These are phyloP conservation scores for Drosophila funebris DNA, from an alignment of 1,140 invertebrate species.

Conservation along the genomic window DNA sequence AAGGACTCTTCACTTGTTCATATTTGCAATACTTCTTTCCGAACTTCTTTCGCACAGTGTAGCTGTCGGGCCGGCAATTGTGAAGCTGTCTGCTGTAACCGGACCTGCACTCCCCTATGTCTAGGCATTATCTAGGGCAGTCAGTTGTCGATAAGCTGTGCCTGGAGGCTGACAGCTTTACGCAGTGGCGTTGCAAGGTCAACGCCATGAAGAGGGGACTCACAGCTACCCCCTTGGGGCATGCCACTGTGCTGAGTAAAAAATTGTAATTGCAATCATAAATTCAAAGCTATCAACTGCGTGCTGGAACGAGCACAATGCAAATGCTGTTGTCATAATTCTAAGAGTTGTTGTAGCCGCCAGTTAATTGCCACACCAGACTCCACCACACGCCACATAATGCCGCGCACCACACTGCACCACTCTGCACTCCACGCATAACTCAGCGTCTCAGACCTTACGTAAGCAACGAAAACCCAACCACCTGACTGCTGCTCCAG, in stretches of 20 bases:
- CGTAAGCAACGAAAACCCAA: slow-evolving; percentile 32
- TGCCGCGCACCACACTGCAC: background rate
- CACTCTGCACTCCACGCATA: slow-evolving; percentile 27
- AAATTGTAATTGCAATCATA: slow-evolving; percentile 31
- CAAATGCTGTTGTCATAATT: slow-evolving; percentile 40
- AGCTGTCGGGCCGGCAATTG: background rate
- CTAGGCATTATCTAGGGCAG: slow-evolving; percentile 37
- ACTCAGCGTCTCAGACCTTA: slow-evolving; percentile 30
- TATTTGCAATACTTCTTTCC: too few relatives aligned
- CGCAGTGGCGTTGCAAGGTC: slow-evolving; percentile 43
- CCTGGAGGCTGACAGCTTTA: slow-evolving; percentile 3
- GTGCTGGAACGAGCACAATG: slow-evolving; percentile 28
- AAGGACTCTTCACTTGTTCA: too few relatives aligned
- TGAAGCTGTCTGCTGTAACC: slow-evolving; percentile 24
- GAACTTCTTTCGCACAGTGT: slow-evolving; percentile 10
- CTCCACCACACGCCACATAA: background rate
- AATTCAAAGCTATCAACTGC: slow-evolving; percentile 44
- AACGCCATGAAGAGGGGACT: background rate
- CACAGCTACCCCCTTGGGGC: background rate
- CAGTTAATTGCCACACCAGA: slow-evolving; percentile 36
- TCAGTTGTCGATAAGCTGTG: slow-evolving; percentile 28
- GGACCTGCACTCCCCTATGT: slow-evolving; percentile 15
- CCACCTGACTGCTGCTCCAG: slow-evolving; percentile 7
- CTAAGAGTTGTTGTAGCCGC: slow-evolving; percentile 25
- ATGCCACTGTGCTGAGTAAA: slow-evolving; percentile 10